phyloP scores from a whole-genome alignment of 2,113 vertebrate genomes.

The Podocnemis expansa region DNA sequence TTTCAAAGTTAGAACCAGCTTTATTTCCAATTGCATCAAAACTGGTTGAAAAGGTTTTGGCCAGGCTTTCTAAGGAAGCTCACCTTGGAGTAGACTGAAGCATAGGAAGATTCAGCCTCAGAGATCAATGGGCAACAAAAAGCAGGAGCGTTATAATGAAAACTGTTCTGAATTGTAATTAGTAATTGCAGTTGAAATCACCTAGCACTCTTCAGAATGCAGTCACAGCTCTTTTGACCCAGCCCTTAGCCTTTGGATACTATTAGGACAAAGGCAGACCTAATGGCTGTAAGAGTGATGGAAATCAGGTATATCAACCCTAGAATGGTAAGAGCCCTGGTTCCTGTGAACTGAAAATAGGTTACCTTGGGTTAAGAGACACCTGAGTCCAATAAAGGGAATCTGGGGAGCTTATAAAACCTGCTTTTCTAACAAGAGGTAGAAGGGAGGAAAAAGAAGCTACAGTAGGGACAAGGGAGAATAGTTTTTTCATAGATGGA shows the following conservation, averaged over 20 bases:
- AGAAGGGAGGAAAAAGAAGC: no score
- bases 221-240: rapidly evolving
- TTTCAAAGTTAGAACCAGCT: neutral
- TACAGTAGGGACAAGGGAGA: no score
- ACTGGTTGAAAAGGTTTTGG: neutral
- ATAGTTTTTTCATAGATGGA: no score
- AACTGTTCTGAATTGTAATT: no score
- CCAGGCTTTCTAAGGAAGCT: neutral
- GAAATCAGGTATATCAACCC: no score
- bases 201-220: neutral
- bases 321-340: no score
- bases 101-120: neutral
- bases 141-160: neutral
- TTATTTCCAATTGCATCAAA: neutral
- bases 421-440: no score
- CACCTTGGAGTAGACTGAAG: rapidly evolving
- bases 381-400: no score
- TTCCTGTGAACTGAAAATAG: no score
- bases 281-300: no score
- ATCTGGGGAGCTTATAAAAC: no score
- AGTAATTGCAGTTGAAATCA: neutral
- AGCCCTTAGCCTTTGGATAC: neutral
- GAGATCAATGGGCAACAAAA: neutral
- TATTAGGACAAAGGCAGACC: neutral
- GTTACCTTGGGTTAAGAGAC: no score